Percentiles rank a stretch among this genome's conserved stretches.
phyloP scores from a whole-genome alignment of 23 tunicate species.

The Diplosoma virens region DNA sequence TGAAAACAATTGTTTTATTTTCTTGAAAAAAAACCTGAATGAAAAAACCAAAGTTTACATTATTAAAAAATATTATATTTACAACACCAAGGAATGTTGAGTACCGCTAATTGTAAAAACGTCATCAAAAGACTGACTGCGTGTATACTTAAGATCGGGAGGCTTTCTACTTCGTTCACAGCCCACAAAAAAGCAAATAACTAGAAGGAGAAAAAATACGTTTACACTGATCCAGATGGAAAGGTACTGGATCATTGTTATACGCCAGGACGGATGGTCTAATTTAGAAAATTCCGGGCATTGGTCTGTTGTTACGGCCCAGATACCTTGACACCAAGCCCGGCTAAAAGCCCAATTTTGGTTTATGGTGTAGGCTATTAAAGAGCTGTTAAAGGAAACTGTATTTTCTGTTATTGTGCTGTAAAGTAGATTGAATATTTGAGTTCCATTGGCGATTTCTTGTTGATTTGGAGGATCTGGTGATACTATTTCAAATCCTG shows the following conservation, averaged over 20 bases:
- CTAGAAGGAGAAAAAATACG: background rate
- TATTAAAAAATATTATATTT: no score
- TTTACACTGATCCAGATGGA: slow-evolving; percentile 14
- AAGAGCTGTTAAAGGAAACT: background rate
- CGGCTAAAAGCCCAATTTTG: slow-evolving; percentile 36
- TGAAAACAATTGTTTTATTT: no score
- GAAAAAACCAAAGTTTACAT: no score
- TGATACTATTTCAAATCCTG: slow-evolving; percentile 47
- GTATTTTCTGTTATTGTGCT: slow-evolving; percentile 9
- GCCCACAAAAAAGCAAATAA: no score
- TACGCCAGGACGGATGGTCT: slow-evolving; percentile 1
- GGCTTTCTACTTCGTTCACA: no score
- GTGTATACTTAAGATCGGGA: no score
- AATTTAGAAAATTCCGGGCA: background rate
- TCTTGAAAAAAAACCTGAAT: no score
- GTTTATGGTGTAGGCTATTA: slow-evolving; percentile 46
- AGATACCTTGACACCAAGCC: slow-evolving; percentile 59
- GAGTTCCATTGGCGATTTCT: background rate
- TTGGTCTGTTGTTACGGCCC: slow-evolving; percentile 49
- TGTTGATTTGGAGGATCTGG: background rate
- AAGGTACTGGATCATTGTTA: background rate
- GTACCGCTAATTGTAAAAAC: no score
- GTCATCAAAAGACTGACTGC: no score
- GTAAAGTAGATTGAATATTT: slow-evolving; percentile 34
- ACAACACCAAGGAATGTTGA: no score